Evolutionary conservation across 2,797 vertebrate genomes (phyloP).

Genomic region (Streptopelia turtur): DNA sequence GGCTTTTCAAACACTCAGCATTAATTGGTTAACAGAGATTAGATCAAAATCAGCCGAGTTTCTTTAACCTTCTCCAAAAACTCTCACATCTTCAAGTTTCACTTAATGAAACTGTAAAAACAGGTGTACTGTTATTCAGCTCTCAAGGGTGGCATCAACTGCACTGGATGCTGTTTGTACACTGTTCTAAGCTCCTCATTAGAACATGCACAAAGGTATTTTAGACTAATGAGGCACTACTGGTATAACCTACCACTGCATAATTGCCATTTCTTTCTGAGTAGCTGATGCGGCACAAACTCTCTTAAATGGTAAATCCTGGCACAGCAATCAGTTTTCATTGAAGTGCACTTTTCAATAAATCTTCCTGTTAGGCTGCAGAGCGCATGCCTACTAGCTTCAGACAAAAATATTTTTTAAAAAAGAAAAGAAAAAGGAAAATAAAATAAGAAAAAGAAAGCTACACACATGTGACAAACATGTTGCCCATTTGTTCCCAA

Average conservation of each 20-base stretch:
- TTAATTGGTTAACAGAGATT: constrained; percentile 34
- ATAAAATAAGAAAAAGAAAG: not conserved
- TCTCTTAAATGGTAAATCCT: not conserved
- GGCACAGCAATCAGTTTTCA: not conserved
- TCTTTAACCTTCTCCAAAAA: constrained; percentile 39
- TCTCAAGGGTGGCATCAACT: constrained; percentile 22
- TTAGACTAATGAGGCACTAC: constrained; percentile 19
- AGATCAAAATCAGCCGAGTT: constrained; percentile 22
- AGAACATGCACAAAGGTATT: constrained; percentile 1
- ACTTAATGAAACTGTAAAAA: constrained; percentile 47
- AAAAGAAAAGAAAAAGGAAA: too few relatives aligned
- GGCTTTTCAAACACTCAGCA: constrained; percentile 10
- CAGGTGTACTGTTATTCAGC: not conserved
- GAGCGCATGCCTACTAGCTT: not conserved
- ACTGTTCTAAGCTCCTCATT: constrained; percentile 40
- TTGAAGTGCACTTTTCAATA: not conserved
- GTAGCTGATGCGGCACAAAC: not conserved
- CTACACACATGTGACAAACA: rapidly evolving
- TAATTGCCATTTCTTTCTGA: constrained; percentile 1
- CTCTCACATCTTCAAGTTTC: constrained; percentile 47
- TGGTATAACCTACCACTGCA: not conserved
- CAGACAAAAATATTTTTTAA: not conserved
- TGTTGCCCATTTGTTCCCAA: not conserved
- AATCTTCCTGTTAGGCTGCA: not conserved
- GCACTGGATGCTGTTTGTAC: constrained; percentile 48